Base-by-base conservation (phyloP, 2,113 vertebrate species). In the Lipotes vexillifer region DNA sequence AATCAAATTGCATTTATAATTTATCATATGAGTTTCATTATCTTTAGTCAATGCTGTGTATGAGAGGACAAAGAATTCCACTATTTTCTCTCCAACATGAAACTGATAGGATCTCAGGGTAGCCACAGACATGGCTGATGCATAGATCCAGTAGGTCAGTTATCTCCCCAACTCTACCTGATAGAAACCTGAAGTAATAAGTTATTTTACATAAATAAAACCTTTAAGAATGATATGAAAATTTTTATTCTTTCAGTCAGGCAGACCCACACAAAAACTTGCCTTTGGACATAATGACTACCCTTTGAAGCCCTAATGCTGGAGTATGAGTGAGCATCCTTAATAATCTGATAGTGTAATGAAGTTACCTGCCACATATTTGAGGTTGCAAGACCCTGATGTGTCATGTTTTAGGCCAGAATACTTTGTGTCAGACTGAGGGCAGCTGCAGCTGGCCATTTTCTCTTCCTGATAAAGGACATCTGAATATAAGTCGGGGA, bases 161-260 rank as follows among this genome's bases (percentile, higher is more conserved):
- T 33, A 94, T 57, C 57, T 49, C 36, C 4, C 92, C 29, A 91
- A 69, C 71, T 81, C 21, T 36, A 27, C 63, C 52, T 59, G 20
- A 55, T 55, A 90, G 66, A 96, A 86, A 80, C 69, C 44, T 38
- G 33, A 88, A 69, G 33, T 31, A 87, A 17, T n/a, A 89, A 57
- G 55, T 81, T 96, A 95, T 72, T 96, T 88, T 81, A 71, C 12
- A 82, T 49, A 75, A 81, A 90, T 41, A 69, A 88, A 75, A 90
- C 71, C 23, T 82, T 77, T 3, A 92, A 93, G 59, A 94, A n/a
- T 21, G 25, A 44, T 44, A 59, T 33, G 68, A 96, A 75, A 74
- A 84, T 80, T 85, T 84, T 80, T 55, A 75, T 90, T 71, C 68
- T 91, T 93, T 72, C n/a, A 41, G 8, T 59, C 41, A 29, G 5